These are phyloP conservation scores for Melanotaenia boesemani DNA, from an alignment of 2,797 vertebrate species.

Conservation along the genomic window DNA sequence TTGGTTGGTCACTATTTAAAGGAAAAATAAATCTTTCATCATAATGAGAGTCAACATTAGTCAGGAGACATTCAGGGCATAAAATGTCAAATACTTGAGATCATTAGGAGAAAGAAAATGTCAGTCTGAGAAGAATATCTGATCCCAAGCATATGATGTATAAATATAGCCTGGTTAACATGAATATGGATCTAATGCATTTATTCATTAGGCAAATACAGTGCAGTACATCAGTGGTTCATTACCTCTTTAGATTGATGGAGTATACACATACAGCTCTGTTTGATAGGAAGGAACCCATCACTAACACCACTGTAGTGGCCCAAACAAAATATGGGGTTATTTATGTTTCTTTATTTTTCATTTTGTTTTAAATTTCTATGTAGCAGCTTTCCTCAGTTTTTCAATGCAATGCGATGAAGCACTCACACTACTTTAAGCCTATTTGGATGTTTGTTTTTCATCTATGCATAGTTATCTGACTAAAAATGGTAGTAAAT, in stretches of 20 bases:
- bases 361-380: neutral
- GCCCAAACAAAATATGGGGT: too few relatives aligned
- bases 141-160: slow-evolving; percentile 12
- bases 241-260: slow-evolving; percentile 11
- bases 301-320: neutral
- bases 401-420: neutral
- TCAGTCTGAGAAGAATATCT: slow-evolving; percentile 34
- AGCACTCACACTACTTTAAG: neutral
- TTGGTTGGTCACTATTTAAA: slow-evolving; percentile 13
- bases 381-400: neutral
- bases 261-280: too few relatives aligned
- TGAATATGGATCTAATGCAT: slow-evolving; percentile 26
- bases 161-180: slow-evolving; percentile 8
- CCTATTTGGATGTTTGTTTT: neutral
- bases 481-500: neutral
- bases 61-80: neutral
- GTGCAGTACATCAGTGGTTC: neutral
- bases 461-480: neutral
- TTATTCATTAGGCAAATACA: slow-evolving; percentile 14
- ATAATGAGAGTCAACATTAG: slow-evolving; percentile 36
- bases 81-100: slow-evolving; percentile 38
- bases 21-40: slow-evolving; percentile 39
- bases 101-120: slow-evolving; percentile 43
- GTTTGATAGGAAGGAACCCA: neutral
- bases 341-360: too few relatives aligned